A percentile compares a stretch with the other conserved stretches of the same genome.
phyloP scores from a whole-genome alignment of 1,140 invertebrate species.

The Mactra quadrangularis region DNA sequence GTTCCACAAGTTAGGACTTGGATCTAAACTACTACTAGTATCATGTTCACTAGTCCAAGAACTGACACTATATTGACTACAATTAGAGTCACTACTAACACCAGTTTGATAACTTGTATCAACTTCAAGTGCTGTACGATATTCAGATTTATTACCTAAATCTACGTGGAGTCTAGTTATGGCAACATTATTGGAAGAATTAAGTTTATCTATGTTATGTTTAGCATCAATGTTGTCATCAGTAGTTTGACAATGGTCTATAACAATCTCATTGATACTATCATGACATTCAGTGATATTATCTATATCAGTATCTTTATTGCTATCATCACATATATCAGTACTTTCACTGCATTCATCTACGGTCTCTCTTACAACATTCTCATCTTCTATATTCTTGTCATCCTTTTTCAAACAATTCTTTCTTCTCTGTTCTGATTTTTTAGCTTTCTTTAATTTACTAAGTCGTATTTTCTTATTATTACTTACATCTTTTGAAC shows the following conservation, averaged over 20 bases:
- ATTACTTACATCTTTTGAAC: too few relatives aligned
- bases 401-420: conserved; percentile 10
- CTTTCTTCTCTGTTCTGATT: background rate
- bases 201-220: background rate
- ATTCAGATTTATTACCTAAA: conserved; percentile 23
- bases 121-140: conserved; percentile 51
- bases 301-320: background rate
- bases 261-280: background rate
- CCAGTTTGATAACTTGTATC: conserved; percentile 56
- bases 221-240: background rate
- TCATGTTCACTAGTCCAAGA: conserved; percentile 57
- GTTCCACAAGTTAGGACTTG: conserved; percentile 53
- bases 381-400: background rate
- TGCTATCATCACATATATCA: background rate
- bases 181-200: background rate
- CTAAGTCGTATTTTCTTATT: background rate
- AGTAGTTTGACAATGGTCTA: background rate
- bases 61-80: conserved; percentile 57
- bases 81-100: conserved; percentile 58
- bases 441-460: conserved; percentile 17
- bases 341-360: background rate
- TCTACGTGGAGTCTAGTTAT: background rate
- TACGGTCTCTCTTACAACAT: too few relatives aligned
- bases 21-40: conserved; percentile 55
- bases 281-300: background rate